A percentile compares a stretch with the other conserved stretches of the same genome.
phyloP scores from a whole-genome alignment of 1,140 invertebrate species.

The Glossosoma conforme region DNA sequence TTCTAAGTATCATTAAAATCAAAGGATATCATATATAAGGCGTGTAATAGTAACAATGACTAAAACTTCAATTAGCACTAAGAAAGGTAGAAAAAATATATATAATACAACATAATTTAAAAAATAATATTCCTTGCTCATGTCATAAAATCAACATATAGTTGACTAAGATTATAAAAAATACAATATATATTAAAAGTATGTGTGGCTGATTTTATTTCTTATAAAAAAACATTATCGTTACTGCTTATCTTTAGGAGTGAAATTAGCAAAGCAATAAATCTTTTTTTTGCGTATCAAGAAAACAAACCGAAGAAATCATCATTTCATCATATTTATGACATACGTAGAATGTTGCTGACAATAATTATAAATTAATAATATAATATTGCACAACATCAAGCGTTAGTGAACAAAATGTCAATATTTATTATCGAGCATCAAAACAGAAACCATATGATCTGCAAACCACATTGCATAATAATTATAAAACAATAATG shows the following conservation, averaged over 20 bases:
- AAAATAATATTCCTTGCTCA: neutral
- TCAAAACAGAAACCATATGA: constrained; percentile 10
- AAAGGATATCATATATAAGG: too few relatives aligned
- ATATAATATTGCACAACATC: neutral
- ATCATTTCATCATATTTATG: neutral
- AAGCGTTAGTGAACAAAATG: neutral
- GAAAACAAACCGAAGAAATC: neutral
- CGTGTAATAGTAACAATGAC: too few relatives aligned
- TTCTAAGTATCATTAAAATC: too few relatives aligned
- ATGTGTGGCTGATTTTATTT: neutral
- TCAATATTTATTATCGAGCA: neutral
- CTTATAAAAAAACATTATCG: neutral
- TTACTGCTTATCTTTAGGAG: neutral
- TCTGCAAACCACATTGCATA: constrained; percentile 3
- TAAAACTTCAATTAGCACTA: too few relatives aligned
- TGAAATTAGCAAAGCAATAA: neutral
- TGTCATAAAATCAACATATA: neutral
- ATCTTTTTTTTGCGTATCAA: neutral
- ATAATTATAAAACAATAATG: neutral
- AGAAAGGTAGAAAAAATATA: too few relatives aligned
- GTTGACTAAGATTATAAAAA: neutral
- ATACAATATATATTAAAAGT: neutral
- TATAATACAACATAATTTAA: too few relatives aligned
- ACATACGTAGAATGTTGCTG: neutral
- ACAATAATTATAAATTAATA: neutral